These are phyloP conservation scores for Eupithecia pulchellata DNA, from an alignment of 2,888 invertebrate genomes.

Conservation along the genomic window DNA sequence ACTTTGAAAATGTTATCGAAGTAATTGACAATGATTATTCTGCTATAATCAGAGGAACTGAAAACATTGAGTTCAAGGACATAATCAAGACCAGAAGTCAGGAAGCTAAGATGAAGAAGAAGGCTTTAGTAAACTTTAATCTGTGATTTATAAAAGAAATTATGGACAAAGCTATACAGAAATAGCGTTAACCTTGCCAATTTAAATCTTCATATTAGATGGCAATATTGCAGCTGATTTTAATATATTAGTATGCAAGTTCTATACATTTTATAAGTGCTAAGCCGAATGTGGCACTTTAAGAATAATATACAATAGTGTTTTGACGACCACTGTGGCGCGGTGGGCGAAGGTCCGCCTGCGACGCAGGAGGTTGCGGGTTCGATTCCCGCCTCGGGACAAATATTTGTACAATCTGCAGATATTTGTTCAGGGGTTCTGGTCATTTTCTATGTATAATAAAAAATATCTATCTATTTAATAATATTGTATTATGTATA, in stretches of 20 bases:
- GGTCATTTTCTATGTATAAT: too few species aligned
- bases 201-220: background rate
- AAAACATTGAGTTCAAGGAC: slow-evolving; percentile 54
- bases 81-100: slow-evolving; percentile 56
- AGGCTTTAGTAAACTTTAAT: slow-evolving; percentile 5
- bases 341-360: too few species aligned
- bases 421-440: too few species aligned
- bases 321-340: too few species aligned
- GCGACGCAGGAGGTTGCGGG: too few species aligned
- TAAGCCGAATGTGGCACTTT: background rate
- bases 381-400: too few species aligned
- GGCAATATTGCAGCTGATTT: background rate
- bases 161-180: slow-evolving; percentile 26
- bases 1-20: slow-evolving; percentile 63
- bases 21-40: slow-evolving; percentile 62
- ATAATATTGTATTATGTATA: too few species aligned
- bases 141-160: slow-evolving; percentile 23
- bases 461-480: too few species aligned
- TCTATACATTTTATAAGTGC: background rate
- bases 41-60: slow-evolving; percentile 58
- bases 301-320: background rate
- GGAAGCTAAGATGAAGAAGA: slow-evolving; percentile 6
- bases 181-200: slow-evolving; percentile 16
- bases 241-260: background rate
- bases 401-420: too few species aligned